Evolutionary conservation across 2,888 invertebrate species (phyloP).

Genomic region (Xanthia togata): DNA sequence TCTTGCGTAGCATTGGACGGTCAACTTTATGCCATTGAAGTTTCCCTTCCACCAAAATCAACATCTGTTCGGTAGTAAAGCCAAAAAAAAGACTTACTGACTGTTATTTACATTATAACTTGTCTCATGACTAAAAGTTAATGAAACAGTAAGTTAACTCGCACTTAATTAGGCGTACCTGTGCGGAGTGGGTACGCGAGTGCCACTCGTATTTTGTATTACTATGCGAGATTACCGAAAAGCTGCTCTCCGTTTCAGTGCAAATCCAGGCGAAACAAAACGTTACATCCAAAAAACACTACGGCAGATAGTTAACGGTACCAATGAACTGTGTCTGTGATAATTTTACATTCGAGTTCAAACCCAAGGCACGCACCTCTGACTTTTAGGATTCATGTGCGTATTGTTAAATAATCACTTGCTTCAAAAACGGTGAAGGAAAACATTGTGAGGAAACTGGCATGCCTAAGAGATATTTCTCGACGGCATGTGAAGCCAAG

Average conservation of each 20-base stretch:
- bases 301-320: conserved; percentile 1
- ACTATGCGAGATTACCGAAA: conserved; percentile 60
- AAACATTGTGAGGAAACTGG: no score
- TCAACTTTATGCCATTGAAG: background rate
- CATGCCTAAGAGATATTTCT: no score
- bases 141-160: conserved; percentile 53
- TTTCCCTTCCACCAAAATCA: conserved; percentile 11
- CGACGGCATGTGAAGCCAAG: no score
- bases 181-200: conserved; percentile 47
- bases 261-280: conserved; percentile 23
- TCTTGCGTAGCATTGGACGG: background rate
- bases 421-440: no score
- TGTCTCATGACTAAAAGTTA: conserved; percentile 41
- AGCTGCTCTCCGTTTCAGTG: conserved; percentile 50
- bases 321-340: conserved; percentile 16
- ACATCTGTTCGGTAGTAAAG: conserved; percentile 19
- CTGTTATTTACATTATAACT: conserved; percentile 42
- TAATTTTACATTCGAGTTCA: background rate
- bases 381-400: no score
- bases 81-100: conserved; percentile 17
- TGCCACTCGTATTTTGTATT: conserved; percentile 56
- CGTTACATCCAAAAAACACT: conserved; percentile 15
- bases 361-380: no score
- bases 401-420: no score
- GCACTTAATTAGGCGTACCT: conserved; percentile 58